phyloP scores from a whole-genome alignment of 2,888 invertebrate species.

The Drosophila kambysellisi region DNA sequence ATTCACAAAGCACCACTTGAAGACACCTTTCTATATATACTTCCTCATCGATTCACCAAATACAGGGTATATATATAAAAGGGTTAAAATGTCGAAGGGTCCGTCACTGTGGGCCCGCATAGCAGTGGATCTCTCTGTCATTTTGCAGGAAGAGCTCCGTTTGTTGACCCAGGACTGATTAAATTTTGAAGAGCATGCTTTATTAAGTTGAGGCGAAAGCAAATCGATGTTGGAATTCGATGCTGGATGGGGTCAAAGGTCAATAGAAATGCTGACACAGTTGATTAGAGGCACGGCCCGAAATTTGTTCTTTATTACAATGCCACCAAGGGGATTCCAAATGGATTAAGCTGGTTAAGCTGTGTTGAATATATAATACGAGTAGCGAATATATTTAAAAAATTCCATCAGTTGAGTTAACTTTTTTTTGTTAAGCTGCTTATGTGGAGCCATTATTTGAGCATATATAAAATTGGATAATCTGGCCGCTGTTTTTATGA shows the following conservation, averaged over 20 bases:
- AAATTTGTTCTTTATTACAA: background rate
- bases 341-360: background rate
- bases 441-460: background rate
- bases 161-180: slow-evolving; percentile 61
- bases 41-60: background rate
- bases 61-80: slow-evolving; percentile 41
- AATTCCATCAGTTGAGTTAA: background rate
- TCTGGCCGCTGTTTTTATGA: background rate
- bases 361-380: slow-evolving; percentile 5
- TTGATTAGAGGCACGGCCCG: slow-evolving; percentile 31
- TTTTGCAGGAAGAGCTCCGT: slow-evolving; percentile 23
- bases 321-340: background rate
- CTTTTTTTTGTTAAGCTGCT: background rate
- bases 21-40: background rate
- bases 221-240: slow-evolving; percentile 34
- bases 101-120: slow-evolving; percentile 17
- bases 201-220: slow-evolving; percentile 19
- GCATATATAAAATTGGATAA: background rate
- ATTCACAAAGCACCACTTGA: background rate
- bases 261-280: slow-evolving; percentile 51
- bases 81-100: slow-evolving; percentile 39
- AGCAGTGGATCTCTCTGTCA: slow-evolving; percentile 9
- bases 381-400: background rate
- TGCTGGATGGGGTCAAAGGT: slow-evolving; percentile 23
- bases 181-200: slow-evolving; percentile 55